Conservation (phyloP, 2,797 vertebrate genomes). For the Streptopelia turtur region DNA sequence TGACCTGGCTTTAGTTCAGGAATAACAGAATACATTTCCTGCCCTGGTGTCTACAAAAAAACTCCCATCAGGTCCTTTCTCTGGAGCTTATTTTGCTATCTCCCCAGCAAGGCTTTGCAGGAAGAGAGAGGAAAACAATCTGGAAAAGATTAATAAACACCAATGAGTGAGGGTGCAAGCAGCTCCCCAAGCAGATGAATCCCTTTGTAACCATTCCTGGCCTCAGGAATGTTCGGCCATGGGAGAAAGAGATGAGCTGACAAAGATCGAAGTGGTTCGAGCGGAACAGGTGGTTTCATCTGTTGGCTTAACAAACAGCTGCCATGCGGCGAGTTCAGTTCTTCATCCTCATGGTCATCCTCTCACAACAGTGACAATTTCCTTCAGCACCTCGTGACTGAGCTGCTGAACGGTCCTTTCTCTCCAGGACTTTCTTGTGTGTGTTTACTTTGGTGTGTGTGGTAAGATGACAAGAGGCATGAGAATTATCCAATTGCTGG, state of each 20-base stretch:
- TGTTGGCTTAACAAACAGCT: neutral
- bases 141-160: neutral
- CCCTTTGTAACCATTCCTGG: neutral
- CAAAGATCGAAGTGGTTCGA: neutral
- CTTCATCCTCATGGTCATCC: neutral
- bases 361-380: neutral
- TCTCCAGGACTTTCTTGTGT: neutral
- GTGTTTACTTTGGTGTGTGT: neutral
- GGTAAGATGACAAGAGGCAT: neutral
- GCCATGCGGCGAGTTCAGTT: neutral
- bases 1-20: neutral
- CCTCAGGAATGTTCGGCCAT: neutral
- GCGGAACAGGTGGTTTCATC: neutral
- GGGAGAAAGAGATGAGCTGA: neutral
- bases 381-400: neutral
- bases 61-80: neutral
- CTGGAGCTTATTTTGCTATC: neutral
- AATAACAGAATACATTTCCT: slow-evolving; percentile 26
- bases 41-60: neutral
- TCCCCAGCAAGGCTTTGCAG: neutral
- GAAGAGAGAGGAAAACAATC: neutral
- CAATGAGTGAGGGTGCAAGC: neutral
- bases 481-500: slow-evolving; percentile 8
- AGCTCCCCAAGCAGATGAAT: neutral
- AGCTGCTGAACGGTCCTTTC: neutral